Percentiles rank a stretch among this genome's conserved stretches.
Evolutionary conservation across 1,140 invertebrate genomes (phyloP).

Genomic region (Drosophila cardini): DNA sequence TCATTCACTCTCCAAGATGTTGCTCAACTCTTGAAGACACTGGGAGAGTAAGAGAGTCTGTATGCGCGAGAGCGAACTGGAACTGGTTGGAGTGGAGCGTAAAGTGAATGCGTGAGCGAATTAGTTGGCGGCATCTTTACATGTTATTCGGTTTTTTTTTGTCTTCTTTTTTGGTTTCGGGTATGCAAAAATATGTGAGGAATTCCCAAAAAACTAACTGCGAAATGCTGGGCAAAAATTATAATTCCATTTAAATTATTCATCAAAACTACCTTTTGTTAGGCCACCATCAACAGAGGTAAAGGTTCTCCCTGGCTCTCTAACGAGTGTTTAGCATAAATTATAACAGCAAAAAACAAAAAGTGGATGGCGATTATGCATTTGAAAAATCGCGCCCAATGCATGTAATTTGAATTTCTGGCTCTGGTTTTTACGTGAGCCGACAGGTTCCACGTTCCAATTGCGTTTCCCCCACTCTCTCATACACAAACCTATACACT

Average conservation of each 20-base stretch:
- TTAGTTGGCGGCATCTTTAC: slow-evolving; percentile 66
- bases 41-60: not conserved
- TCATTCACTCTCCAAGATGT: slow-evolving; percentile 1
- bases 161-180: slow-evolving; percentile 30
- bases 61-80: slow-evolving; percentile 1
- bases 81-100: too few relatives aligned
- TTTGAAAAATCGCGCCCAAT: slow-evolving; percentile 74
- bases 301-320: slow-evolving; percentile 47
- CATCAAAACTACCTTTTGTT: slow-evolving; percentile 41
- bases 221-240: slow-evolving; percentile 61
- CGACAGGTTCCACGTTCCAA: slow-evolving; percentile 72
- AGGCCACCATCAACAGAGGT: not conserved
- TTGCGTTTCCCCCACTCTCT: slow-evolving; percentile 45
- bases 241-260: slow-evolving; percentile 74
- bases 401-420: slow-evolving; percentile 73
- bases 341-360: slow-evolving; percentile 47
- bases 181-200: slow-evolving; percentile 81
- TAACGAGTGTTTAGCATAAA: slow-evolving; percentile 63
- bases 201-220: slow-evolving; percentile 78
- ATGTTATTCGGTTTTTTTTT: slow-evolving; percentile 34
- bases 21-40: slow-evolving; percentile 22
- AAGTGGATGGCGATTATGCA: slow-evolving; percentile 67
- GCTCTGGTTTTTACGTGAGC: slow-evolving; percentile 72
- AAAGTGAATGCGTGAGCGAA: slow-evolving; percentile 35
- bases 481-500: slow-evolving; percentile 38